phyloP scores from a whole-genome alignment of 2,113 vertebrate species.

The Microtus oregoni region DNA sequence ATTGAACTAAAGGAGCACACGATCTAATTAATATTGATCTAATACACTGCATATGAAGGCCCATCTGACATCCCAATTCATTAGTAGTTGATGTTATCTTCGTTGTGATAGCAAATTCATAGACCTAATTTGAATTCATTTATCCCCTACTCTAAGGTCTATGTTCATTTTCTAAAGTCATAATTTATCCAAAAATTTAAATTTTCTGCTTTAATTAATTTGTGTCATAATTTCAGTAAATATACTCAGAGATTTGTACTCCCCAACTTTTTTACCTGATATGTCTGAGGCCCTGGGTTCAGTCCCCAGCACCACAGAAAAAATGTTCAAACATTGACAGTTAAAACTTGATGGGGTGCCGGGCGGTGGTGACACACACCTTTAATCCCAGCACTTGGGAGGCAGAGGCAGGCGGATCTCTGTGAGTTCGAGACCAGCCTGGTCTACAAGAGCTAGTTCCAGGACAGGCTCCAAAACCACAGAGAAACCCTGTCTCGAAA shows the following conservation, averaged over 20 bases:
- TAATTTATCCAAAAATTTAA: background rate
- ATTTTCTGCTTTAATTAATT: background rate
- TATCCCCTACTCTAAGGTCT: background rate
- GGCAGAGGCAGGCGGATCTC: too few relatives aligned
- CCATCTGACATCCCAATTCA: background rate
- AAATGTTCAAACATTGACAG: too few relatives aligned
- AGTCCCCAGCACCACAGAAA: too few relatives aligned
- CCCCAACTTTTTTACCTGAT: background rate
- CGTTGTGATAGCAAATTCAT: background rate
- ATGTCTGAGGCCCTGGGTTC: background rate
- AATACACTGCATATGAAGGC: background rate
- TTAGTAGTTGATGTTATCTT: background rate
- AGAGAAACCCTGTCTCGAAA: too few relatives aligned
- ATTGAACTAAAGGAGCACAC: background rate
- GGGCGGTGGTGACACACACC: too few relatives aligned
- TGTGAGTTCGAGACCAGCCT: too few relatives aligned
- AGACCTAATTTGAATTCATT: background rate
- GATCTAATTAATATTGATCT: background rate
- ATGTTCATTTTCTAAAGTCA: background rate
- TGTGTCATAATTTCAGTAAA: background rate
- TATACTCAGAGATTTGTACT: background rate
- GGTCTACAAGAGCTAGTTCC: too few relatives aligned
- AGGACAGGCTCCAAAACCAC: too few relatives aligned
- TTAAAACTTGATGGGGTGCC: background rate
- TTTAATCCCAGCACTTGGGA: too few relatives aligned